Evolutionary conservation across 2,888 invertebrate species (phyloP).

Genomic region (Eilema sororculum): DNA sequence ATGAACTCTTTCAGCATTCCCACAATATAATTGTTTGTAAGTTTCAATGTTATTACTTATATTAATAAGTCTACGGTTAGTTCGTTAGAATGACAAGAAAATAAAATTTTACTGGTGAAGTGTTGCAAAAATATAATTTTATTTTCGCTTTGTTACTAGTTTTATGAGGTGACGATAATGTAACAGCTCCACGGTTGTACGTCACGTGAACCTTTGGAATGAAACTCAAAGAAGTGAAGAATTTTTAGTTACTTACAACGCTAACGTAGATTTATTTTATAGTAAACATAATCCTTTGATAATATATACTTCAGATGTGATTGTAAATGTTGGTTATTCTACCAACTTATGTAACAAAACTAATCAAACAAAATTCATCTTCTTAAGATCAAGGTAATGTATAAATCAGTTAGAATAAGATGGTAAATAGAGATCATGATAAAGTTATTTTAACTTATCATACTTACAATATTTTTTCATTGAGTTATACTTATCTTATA

Average conservation of each 20-base stretch:
- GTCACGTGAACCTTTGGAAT: neutral
- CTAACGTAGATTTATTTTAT: neutral
- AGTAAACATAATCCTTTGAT: neutral
- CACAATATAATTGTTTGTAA: constrained; percentile 26
- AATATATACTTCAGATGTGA: too few relatives aligned
- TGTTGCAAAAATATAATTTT: constrained; percentile 17
- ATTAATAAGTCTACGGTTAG: constrained; percentile 16
- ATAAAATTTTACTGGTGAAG: constrained; percentile 10
- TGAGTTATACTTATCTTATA: too few relatives aligned
- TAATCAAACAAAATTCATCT: too few relatives aligned
- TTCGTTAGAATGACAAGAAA: constrained; percentile 20
- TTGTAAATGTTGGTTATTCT: too few relatives aligned
- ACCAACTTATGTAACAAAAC: too few relatives aligned
- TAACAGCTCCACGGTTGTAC: constrained; percentile 9
- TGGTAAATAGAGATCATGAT: too few relatives aligned
- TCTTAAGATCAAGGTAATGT: too few relatives aligned
- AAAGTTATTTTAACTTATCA: too few relatives aligned
- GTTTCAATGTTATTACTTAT: constrained; percentile 15
- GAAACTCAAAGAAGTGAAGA: neutral
- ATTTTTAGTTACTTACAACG: neutral
- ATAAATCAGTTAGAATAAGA: too few relatives aligned
- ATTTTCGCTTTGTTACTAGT: constrained; percentile 20
- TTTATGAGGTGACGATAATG: constrained; percentile 23
- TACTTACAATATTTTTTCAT: too few relatives aligned
- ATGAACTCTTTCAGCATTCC: constrained; percentile 29